Percentiles rank a stretch among this genome's conserved stretches.
These are phyloP conservation scores for Aleiodes leptofemur DNA, from an alignment of 2,888 invertebrate species.

Conservation along the genomic window DNA sequence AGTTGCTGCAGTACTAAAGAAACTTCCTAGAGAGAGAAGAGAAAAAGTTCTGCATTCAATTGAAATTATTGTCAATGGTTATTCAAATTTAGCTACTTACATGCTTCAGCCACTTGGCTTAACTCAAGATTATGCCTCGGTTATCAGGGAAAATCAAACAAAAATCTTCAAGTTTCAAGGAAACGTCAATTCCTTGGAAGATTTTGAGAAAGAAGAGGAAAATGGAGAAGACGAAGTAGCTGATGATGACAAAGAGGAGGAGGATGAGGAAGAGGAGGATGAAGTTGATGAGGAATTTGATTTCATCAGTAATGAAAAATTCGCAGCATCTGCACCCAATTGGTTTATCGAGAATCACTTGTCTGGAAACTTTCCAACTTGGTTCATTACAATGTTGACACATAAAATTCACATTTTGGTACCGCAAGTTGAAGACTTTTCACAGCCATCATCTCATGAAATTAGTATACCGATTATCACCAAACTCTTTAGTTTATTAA, in stretches of 20 bases:
- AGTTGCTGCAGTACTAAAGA: conserved; percentile 80
- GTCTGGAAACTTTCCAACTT: conserved; percentile 77
- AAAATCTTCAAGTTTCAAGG: conserved; percentile 61
- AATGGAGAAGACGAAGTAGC: conserved; percentile 45
- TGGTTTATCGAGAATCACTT: conserved; percentile 51
- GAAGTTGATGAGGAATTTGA: conserved; percentile 53
- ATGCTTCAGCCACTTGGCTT: conserved; percentile 79
- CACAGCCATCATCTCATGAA: conserved; percentile 78
- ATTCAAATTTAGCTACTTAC: conserved; percentile 78
- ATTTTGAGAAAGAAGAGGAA: conserved; percentile 49
- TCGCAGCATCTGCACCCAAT: conserved; percentile 27
- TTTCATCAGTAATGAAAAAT: background rate
- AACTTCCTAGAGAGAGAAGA: conserved; percentile 79
- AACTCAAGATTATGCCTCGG: conserved; percentile 50
- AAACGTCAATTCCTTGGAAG: conserved; percentile 56
- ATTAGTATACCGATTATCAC: conserved; percentile 80
- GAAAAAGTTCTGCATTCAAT: conserved; percentile 78
- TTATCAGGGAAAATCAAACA: conserved; percentile 35
- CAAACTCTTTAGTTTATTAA: conserved; percentile 77
- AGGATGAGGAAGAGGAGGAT: conserved; percentile 61
- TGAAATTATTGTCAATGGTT: conserved; percentile 81
- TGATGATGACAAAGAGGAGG: conserved; percentile 51
- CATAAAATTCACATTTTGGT: conserved; percentile 81
- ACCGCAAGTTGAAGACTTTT: conserved; percentile 85
- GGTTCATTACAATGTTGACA: conserved; percentile 83